Base-by-base conservation (phyloP, 2,888 invertebrate species). In the Eustalomyia histrio region DNA sequence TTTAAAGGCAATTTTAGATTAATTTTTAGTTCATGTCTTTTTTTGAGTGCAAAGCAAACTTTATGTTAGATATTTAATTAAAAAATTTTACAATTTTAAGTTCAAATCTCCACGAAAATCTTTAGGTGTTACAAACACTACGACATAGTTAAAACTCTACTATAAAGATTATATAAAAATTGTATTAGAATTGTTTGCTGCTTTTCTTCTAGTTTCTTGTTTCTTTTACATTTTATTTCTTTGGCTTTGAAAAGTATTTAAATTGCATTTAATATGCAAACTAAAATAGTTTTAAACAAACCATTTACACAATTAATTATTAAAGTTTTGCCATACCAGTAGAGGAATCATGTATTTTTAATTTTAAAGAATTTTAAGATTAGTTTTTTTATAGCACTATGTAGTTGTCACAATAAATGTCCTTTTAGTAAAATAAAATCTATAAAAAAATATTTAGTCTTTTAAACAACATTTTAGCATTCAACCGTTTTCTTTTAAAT, bases 231-330 rank as follows among this genome's bases (percentile, higher is more conserved):
- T 18, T 33, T 29, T 24, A 43, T 16, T 29, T 58, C 29, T n/a
- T 43, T 39, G 8, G 63, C 17, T 33, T 69, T 43, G 1, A 65
- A 65, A 78, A 81, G 74, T 78, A 81, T 74, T 78, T 81, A 81
- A 81, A 81, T 81, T 78, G 29, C 69, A 71, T 81, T 78, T 74
- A 74, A 74, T 78, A 81, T 78, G 81, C 81, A 81, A 81, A 81
- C 39, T 69, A 14, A 69, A 67, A 61, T 71, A 78, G 76, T 81
- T 81, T 76, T 78, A 63, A 57, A 10, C 39, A 74, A 69, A 78
- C 69, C 65, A 64, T 81, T 81, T 81, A 81, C 78, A 78, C 76
- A 78, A 78, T 81, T 81, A 81, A 81, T 81, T 78, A 78, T 64
- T 60, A 81, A 76, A 78, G 81, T 78, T 81, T 74, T 58, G 71